These are phyloP conservation scores for Plusia festucae DNA, from an alignment of 2,888 invertebrate species.

Conservation along the genomic window DNA sequence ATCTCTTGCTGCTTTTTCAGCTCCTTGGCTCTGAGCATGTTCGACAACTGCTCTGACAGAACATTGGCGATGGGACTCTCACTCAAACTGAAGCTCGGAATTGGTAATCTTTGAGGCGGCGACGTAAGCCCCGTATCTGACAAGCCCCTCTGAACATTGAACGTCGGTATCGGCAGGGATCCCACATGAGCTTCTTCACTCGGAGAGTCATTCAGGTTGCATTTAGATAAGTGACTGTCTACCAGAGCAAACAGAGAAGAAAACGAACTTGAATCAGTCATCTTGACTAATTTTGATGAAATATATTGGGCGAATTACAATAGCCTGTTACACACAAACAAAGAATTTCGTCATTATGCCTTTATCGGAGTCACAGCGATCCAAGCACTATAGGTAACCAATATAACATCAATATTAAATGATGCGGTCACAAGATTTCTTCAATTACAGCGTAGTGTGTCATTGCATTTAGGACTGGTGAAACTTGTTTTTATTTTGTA, in stretches of 20 bases:
- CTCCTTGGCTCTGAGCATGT: constrained; percentile 82
- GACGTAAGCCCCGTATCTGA: constrained; percentile 69
- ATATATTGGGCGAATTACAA: constrained; percentile 17
- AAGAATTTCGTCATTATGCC: constrained; percentile 9
- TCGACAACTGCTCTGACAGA: constrained; percentile 70
- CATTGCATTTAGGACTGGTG: neutral
- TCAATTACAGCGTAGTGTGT: neutral
- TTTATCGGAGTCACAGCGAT: neutral
- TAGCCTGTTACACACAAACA: constrained; percentile 30
- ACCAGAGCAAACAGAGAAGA: constrained; percentile 79
- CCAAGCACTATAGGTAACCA: constrained; percentile 14
- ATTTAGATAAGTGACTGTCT: constrained; percentile 81
- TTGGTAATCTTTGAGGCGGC: constrained; percentile 66
- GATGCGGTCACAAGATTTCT: neutral
- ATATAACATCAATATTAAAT: neutral
- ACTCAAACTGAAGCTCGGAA: constrained; percentile 67
- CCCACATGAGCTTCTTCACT: constrained; percentile 50
- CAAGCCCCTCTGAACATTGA: constrained; percentile 43
- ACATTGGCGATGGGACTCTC: constrained; percentile 53
- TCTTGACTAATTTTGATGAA: no score
- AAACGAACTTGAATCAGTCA: constrained; percentile 78
- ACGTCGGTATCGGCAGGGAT: constrained; percentile 49
- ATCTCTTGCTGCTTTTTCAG: constrained; percentile 69
- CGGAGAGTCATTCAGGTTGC: constrained; percentile 66
- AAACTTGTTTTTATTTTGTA: neutral